Percentiles rank a stretch among this genome's conserved stretches.
phyloP scores from a whole-genome alignment of 1,140 invertebrate genomes.

The Catajapyx aquilonaris region DNA sequence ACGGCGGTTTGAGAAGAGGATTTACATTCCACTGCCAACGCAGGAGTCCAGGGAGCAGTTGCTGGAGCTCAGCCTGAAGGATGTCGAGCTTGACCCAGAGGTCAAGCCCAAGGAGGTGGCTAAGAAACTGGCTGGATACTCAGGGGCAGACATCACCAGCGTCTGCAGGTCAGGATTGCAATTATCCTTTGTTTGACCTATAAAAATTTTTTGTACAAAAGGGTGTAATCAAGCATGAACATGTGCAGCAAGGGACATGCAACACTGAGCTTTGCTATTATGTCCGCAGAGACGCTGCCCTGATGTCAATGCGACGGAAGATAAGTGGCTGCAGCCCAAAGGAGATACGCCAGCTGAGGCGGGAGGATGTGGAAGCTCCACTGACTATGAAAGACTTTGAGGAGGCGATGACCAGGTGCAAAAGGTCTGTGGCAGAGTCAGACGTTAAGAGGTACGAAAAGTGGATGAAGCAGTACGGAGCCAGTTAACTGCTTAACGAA shows the following conservation, averaged over 20 bases:
- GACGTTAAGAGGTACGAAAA: constrained; percentile 27
- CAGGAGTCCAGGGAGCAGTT: constrained; percentile 74
- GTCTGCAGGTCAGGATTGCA: constrained; percentile 58
- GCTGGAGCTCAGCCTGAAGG: constrained; percentile 74
- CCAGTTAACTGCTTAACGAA: constrained; percentile 7
- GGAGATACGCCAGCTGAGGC: constrained; percentile 35
- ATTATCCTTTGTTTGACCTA: constrained; percentile 2
- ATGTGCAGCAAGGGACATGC: constrained; percentile 1
- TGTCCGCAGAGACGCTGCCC: constrained; percentile 34
- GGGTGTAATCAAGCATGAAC: too few relatives aligned
- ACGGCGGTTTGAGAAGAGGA: constrained; percentile 87
- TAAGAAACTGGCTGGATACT: constrained; percentile 76
- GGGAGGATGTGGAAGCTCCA: constrained; percentile 36
- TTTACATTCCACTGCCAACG: constrained; percentile 97
- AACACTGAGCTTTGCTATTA: neutral
- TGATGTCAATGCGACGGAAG: constrained; percentile 42
- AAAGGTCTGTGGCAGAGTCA: constrained; percentile 30
- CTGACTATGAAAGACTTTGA: constrained; percentile 34
- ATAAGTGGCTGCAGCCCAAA: constrained; percentile 36
- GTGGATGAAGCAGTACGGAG: constrained; percentile 16
- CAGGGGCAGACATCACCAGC: constrained; percentile 95
- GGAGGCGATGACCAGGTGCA: constrained; percentile 32
- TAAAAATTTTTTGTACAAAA: too few relatives aligned
- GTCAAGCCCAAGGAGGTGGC: constrained; percentile 73
- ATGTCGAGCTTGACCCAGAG: constrained; percentile 63